Percentiles rank a stretch among this genome's conserved stretches.
phyloP scores from a whole-genome alignment of 1,140 invertebrate genomes.

The Harpegnathos saltator region DNA sequence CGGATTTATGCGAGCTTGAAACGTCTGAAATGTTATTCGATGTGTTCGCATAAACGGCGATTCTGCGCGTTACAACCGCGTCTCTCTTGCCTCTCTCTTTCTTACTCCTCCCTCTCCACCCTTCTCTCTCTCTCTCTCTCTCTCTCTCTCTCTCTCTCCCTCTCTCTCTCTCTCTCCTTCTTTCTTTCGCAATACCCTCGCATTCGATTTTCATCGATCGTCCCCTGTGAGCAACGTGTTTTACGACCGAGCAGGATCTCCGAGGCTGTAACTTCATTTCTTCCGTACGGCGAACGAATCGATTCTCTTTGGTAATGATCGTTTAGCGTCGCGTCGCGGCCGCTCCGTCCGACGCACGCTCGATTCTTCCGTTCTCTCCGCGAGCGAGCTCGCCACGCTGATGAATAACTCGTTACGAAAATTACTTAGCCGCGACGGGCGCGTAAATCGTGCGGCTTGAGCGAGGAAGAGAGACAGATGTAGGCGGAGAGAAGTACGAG shows the following conservation, averaged over 20 bases:
- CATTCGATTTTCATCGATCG: slow-evolving; percentile 58
- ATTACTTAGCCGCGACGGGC: not conserved
- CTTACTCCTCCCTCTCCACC: too few species aligned
- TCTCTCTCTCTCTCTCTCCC: not conserved
- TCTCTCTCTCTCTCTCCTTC: too few species aligned
- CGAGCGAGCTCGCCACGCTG: not conserved
- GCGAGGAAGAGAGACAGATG: too few species aligned
- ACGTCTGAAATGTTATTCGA: slow-evolving; percentile 62
- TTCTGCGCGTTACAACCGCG: slow-evolving; percentile 31
- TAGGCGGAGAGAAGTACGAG: not conserved
- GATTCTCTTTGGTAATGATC: slow-evolving; percentile 59
- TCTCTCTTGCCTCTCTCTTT: not conserved
- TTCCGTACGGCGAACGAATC: slow-evolving; percentile 36
- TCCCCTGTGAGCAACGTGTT: slow-evolving; percentile 48
- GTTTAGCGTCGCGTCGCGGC: not conserved
- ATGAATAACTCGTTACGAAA: not conserved
- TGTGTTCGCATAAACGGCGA: slow-evolving; percentile 62
- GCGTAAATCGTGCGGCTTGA: not conserved
- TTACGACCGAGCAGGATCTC: slow-evolving; percentile 49
- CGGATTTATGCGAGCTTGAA: slow-evolving; percentile 62
- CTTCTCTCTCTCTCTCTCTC: not conserved
- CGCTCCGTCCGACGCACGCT: slow-evolving; percentile 11
- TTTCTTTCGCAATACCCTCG: slow-evolving; percentile 34
- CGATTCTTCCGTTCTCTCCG: slow-evolving; percentile 10
- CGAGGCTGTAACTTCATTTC: slow-evolving; percentile 55